These are phyloP conservation scores for Motacilla tschutschensis DNA, from an alignment of 2,113 vertebrate species.

Conservation along the genomic window DNA sequence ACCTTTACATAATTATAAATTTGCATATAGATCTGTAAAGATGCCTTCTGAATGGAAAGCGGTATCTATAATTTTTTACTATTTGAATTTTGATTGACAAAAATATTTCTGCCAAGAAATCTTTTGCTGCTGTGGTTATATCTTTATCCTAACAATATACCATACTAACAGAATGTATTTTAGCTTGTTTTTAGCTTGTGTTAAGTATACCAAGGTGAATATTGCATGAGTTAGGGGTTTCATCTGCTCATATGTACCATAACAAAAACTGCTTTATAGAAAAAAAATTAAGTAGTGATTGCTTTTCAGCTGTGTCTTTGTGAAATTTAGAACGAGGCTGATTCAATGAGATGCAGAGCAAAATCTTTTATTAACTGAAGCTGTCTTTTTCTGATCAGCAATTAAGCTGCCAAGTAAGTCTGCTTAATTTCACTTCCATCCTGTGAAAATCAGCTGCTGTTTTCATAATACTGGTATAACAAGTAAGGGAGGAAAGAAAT, in stretches of 20 bases:
- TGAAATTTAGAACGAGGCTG: not conserved
- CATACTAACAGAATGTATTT: not conserved
- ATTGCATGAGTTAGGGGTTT: not conserved
- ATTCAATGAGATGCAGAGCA: not conserved
- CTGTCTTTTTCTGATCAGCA: not conserved
- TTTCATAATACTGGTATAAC: not conserved
- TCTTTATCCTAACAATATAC: not conserved
- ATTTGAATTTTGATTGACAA: constrained; percentile 33
- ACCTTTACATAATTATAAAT: constrained; percentile 9
- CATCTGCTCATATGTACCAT: not conserved
- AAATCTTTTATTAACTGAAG: not conserved
- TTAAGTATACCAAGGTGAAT: constrained; percentile 16
- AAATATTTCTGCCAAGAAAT: constrained; percentile 12
- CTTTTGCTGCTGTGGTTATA: constrained; percentile 2
- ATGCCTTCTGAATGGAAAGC: constrained; percentile 4
- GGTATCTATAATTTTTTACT: not conserved
- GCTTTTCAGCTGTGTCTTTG: not conserved
- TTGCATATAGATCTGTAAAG: not conserved
- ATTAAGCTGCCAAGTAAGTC: not conserved
- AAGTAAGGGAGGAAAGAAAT: not conserved
- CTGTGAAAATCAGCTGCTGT: not conserved
- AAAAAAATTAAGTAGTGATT: not conserved
- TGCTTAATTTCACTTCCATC: not conserved
- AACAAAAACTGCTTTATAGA: not conserved
- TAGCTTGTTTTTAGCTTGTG: not conserved